phyloP scores from a whole-genome alignment of 2,113 vertebrate species.

The Jaculus jaculus region DNA sequence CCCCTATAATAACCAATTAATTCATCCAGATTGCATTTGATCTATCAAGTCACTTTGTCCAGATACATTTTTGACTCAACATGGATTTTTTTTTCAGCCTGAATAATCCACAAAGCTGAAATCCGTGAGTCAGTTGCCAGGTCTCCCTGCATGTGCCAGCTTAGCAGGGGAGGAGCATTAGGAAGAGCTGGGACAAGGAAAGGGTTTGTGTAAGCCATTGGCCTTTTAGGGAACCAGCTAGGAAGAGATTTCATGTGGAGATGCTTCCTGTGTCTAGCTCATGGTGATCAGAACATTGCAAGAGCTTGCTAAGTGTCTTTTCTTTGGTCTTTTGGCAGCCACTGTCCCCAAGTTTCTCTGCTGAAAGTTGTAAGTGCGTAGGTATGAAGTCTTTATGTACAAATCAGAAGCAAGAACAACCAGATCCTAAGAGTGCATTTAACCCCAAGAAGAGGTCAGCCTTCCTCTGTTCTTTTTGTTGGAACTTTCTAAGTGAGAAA shows the following conservation, averaged over 20 bases:
- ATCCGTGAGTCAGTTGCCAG: constrained; percentile 18
- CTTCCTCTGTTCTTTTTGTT: background rate
- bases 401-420: background rate
- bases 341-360: background rate
- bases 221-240: background rate
- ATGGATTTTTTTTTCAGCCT: background rate
- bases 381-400: background rate
- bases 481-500: constrained; percentile 11
- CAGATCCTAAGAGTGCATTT: background rate
- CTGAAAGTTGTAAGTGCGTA: background rate
- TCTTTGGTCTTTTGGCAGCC: background rate
- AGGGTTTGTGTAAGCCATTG: background rate
- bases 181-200: background rate
- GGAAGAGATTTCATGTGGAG: background rate
- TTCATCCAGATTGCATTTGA: constrained; percentile 30
- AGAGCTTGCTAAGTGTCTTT: background rate
- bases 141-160: background rate
- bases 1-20: background rate
- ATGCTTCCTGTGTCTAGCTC: background rate
- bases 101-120: constrained; percentile 34
- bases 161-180: background rate
- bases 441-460: background rate
- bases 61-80: background rate
- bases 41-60: background rate
- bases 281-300: background rate